Percentiles rank a stretch among this genome's conserved stretches.
Evolutionary conservation across 2,797 vertebrate genomes (phyloP).

Genomic region (Melanotaenia trifasciata): DNA sequence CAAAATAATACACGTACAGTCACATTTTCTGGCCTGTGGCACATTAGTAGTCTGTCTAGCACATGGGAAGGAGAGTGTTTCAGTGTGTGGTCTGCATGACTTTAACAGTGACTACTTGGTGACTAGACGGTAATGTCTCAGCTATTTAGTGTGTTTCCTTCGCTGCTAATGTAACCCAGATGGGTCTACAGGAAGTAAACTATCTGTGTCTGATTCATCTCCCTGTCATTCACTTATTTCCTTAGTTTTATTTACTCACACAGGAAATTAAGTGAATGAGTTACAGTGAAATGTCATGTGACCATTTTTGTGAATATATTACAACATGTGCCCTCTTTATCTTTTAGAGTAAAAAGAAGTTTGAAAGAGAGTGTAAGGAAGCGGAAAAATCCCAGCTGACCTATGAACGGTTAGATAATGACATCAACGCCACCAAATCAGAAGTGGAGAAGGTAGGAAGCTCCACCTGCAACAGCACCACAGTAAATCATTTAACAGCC

Average conservation of each 20-base stretch:
- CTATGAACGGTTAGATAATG: slow-evolving; percentile 94
- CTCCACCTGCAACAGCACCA: neutral
- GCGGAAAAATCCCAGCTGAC: slow-evolving; percentile 96
- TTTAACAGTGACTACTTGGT: slow-evolving; percentile 63
- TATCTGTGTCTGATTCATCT: slow-evolving; percentile 68
- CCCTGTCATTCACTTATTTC: slow-evolving; percentile 47
- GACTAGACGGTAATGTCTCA: slow-evolving; percentile 76
- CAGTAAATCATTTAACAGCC: neutral
- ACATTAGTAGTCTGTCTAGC: neutral
- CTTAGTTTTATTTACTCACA: neutral
- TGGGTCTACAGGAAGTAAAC: slow-evolving; percentile 74
- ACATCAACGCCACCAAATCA: slow-evolving; percentile 96
- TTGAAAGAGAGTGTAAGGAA: slow-evolving; percentile 97
- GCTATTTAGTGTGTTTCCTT: slow-evolving; percentile 74
- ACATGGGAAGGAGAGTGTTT: slow-evolving; percentile 27
- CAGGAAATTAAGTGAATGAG: slow-evolving; percentile 7
- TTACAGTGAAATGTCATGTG: neutral
- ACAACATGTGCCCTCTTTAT: neutral
- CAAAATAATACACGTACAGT: neutral
- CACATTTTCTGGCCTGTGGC: neutral
- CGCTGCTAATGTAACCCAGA: slow-evolving; percentile 80
- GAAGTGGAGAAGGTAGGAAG: slow-evolving; percentile 96
- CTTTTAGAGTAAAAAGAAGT: slow-evolving; percentile 96
- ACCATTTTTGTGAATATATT: slow-evolving; percentile 1
- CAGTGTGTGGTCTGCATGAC: slow-evolving; percentile 58